Evolutionary conservation across 2,888 invertebrate species (phyloP), one percentile per base, ranked within the genome.

Genomic region (Cerastis leucographa): DNA sequence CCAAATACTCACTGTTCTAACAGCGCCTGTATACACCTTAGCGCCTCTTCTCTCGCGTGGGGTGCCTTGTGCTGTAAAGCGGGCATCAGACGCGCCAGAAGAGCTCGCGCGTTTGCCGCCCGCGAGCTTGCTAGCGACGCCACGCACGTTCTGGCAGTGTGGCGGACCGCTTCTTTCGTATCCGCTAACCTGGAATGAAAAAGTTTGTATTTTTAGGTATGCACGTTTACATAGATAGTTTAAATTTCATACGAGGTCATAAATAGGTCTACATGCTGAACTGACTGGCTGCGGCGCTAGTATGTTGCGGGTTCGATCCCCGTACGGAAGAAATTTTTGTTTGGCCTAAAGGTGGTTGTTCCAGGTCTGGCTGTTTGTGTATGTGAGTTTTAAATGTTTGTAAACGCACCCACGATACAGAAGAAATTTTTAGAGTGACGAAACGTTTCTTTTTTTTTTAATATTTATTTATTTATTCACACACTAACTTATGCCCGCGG

Each of bases 21-120:
- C 66, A 98, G 97, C 76, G 98, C 97, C 82, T 98, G 98, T 87
- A 99, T 97, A 87, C 98, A 98, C 87, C 98, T 97, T 81, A 99
- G 97, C 51, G 98, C 98, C 94, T 99, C 99, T 92, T 99, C 99
- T 73, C 99, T 96, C 54, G 99, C 98, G 97, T 99, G 99, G 90
- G 99, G 98, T 93, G 99, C 99, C 96, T 99, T 99, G 96, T 99
- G 99, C 88, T 97, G 97, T 90, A 99, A 97, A 35, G 98, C 97
- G 77, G 95, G 95, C 40, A 90, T 91, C 46, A 97, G 92, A 6
- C 95, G 92, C 22, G 95, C 93, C 5, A 97, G 92, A 61, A 96
- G 88, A 0, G 95, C 91, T n/a, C 96, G 91, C 3, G 96, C 92
- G 7, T 93, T 89, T 7, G 92, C 93, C 11, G 96, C 95, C 14